phyloP scores from a whole-genome alignment of 1,140 invertebrate species.

The Heliothis subflexa region DNA sequence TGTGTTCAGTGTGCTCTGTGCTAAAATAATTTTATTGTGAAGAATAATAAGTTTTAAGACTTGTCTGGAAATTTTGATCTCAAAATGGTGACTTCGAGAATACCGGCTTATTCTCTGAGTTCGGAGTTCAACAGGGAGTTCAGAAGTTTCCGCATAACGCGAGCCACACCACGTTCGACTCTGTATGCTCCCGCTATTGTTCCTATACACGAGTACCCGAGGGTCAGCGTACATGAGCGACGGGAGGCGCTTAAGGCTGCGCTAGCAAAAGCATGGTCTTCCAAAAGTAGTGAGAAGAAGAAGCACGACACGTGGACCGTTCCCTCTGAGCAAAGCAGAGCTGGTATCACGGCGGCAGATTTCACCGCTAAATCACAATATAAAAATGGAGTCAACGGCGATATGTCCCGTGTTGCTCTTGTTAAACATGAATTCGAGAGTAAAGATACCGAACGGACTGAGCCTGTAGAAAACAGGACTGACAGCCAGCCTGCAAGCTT shows the following conservation, averaged over 20 bases:
- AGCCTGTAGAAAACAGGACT: constrained; percentile 66
- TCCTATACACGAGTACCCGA: constrained; percentile 85
- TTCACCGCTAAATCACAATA: constrained; percentile 70
- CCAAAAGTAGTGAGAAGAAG: constrained; percentile 83
- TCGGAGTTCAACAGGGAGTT: constrained; percentile 87
- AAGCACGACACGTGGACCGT: constrained; percentile 83
- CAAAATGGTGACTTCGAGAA: constrained; percentile 87
- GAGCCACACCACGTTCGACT: constrained; percentile 80
- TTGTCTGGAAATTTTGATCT: constrained; percentile 83
- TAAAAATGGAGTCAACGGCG: constrained; percentile 69
- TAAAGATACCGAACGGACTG: constrained; percentile 71
- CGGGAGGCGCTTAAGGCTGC: constrained; percentile 83
- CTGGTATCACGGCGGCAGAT: constrained; percentile 72
- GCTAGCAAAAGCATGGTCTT: constrained; percentile 85
- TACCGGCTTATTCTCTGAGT: constrained; percentile 86
- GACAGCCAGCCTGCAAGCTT: constrained; percentile 73
- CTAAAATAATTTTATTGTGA: constrained; percentile 73
- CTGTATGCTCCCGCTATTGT: constrained; percentile 82
- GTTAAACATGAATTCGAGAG: constrained; percentile 81
- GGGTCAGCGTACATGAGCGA: constrained; percentile 84
- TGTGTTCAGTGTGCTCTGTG: constrained; percentile 81
- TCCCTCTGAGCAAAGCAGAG: constrained; percentile 76
- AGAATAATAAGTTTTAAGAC: constrained; percentile 61
- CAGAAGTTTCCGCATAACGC: constrained; percentile 85
- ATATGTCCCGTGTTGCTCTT: constrained; percentile 74